Base-by-base conservation (phyloP, 2,113 vertebrate species). In the Solea senegalensis region DNA sequence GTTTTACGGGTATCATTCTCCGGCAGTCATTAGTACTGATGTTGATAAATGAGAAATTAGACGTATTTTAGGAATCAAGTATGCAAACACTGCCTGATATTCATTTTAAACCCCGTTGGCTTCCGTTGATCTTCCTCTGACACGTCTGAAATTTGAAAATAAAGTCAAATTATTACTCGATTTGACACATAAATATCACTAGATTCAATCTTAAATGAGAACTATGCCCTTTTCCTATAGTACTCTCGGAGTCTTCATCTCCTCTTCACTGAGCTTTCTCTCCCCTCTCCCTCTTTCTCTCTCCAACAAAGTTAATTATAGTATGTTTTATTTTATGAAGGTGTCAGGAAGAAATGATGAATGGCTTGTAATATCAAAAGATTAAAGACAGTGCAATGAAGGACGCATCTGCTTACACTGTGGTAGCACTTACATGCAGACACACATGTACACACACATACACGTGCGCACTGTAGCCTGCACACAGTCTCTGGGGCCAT, bases 251-350 rank as follows among this genome's bases (percentile, higher is more conserved):
- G 45, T 13, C 61, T 69, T 72, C 69, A 54, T 78, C 82, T 82
- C 56, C 71, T 70, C 69, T 76, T 63, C 72, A 63, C 57, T 72
- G 56, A 45, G 71, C 51, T 50, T 8, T 53, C 48, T 58, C 60
- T 34, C 15, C 8, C 14, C 44, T 54, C 43, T 50, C 64, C 39
- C 59, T 65, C 63, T 77, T 76, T 74, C 58, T 64, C 39, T 76
- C 78, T 87, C 90, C 91, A 93, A 83, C 81, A 88, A 94, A 94
- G 95, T 94, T 95, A 95, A 95, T 95, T 94, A 94, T 89, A 93
- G 85, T 93, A 90, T 94, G 92, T 94, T 94, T 92, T 94, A 93
- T 93, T 95, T 94, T 90, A 91, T 92, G 89, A 91, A 92, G 66
- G 76, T 94, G 92, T 90, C 94, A 94, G 87, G 88, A 82, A 77